Evolutionary conservation across 1,140 invertebrate genomes (phyloP).

Genomic region (Diorhabda carinulata): DNA sequence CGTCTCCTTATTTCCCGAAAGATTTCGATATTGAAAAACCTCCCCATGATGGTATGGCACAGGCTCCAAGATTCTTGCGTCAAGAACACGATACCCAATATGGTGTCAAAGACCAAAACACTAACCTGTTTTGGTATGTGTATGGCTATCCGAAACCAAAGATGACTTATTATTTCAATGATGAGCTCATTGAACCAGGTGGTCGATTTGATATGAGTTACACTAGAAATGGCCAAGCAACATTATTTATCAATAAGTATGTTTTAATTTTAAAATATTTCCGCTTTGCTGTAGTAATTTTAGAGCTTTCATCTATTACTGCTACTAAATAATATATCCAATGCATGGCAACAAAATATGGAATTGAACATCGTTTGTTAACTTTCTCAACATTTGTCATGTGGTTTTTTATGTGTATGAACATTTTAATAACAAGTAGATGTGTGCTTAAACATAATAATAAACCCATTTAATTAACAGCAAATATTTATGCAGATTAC

Average conservation of each 20-base stretch:
- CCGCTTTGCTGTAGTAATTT: background rate
- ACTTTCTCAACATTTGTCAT: too few species aligned
- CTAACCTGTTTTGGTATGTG: constrained; percentile 85
- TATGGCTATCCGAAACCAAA: constrained; percentile 90
- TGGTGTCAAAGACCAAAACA: constrained; percentile 83
- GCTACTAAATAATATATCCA: background rate
- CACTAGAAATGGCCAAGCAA: constrained; percentile 83
- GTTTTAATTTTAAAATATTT: constrained; percentile 29
- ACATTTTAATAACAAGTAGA: too few species aligned
- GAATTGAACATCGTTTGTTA: background rate
- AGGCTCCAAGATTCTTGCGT: constrained; percentile 76
- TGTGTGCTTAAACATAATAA: too few species aligned
- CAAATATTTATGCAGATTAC: too few species aligned
- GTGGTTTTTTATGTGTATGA: too few species aligned
- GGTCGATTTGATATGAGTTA: constrained; percentile 81
- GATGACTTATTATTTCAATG: constrained; percentile 84
- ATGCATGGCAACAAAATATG: background rate
- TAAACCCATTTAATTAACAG: too few species aligned
- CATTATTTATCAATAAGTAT: constrained; percentile 79
- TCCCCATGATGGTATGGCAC: constrained; percentile 75
- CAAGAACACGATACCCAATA: constrained; percentile 83
- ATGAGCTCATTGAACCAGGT: constrained; percentile 73
- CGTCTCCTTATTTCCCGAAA: constrained; percentile 83
- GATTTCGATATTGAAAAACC: constrained; percentile 86
- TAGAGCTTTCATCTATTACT: background rate